Percentiles rank a stretch among this genome's conserved stretches.
Conservation (phyloP, 1,140 invertebrate species). For the Leptopilina boulardi region DNA sequence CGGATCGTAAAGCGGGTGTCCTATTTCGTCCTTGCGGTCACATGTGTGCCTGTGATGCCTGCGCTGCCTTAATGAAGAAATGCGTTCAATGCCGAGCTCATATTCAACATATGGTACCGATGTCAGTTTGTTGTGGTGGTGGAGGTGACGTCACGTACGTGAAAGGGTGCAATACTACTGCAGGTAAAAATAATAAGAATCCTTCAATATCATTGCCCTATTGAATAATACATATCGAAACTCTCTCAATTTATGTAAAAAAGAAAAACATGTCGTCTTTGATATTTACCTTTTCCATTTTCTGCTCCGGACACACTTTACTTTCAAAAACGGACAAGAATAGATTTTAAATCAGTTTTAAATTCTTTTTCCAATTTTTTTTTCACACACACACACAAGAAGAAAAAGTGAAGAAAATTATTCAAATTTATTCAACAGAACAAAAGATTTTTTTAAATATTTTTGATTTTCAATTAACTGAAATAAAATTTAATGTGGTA, state of each 20-base stretch:
- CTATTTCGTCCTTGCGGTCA: conserved; percentile 96
- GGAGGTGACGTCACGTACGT: conserved; percentile 65
- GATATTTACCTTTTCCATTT: not conserved
- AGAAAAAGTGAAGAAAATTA: too few relatives aligned
- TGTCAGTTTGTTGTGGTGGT: conserved; percentile 83
- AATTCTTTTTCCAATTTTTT: not conserved
- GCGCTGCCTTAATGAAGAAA: conserved; percentile 96
- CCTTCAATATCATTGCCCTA: conserved; percentile 13
- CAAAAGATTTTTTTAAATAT: too few relatives aligned
- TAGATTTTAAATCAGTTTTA: not conserved
- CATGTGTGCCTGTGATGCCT: conserved; percentile 95
- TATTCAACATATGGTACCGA: conserved; percentile 86
- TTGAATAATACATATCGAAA: conserved; percentile 9
- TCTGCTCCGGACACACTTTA: not conserved
- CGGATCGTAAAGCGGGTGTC: conserved; percentile 92
- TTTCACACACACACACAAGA: too few relatives aligned
- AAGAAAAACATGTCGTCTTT: not conserved
- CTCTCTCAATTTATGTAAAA: not conserved
- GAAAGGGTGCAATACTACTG: conserved; percentile 58
- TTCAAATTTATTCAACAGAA: too few relatives aligned
- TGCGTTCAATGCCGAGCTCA: conserved; percentile 94
- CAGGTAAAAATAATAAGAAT: conserved; percentile 38
- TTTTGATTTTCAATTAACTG: too few relatives aligned
- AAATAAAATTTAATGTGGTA: too few relatives aligned
- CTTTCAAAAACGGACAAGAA: not conserved